These are phyloP conservation scores for Latheticus oryzae DNA, from an alignment of 2,888 invertebrate species.

Conservation along the genomic window DNA sequence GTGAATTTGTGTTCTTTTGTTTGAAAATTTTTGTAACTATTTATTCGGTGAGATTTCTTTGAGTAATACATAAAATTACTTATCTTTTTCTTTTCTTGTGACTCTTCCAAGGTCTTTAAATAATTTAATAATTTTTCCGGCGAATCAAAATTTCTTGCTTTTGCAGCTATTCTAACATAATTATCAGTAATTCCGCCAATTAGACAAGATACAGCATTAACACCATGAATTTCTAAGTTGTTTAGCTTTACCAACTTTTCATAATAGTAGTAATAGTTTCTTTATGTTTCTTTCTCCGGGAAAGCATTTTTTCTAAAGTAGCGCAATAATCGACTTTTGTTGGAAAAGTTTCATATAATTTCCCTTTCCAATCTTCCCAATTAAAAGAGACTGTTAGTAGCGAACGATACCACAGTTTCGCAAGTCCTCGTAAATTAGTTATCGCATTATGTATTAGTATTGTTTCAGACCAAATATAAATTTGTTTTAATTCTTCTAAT, in stretches of 20 bases:
- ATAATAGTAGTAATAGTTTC: conserved; percentile 43
- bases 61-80: too few relatives aligned
- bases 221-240: conserved; percentile 33
- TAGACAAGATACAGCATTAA: conserved; percentile 44
- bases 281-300: conserved; percentile 17
- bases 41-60: too few relatives aligned
- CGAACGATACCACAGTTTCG: too few relatives aligned
- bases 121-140: conserved; percentile 34
- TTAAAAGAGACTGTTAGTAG: too few relatives aligned
- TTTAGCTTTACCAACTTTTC: conserved; percentile 40
- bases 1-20: too few relatives aligned
- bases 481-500: too few relatives aligned
- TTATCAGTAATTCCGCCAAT: conserved; percentile 43
- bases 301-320: conserved; percentile 19
- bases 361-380: too few relatives aligned
- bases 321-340: conserved; percentile 26
- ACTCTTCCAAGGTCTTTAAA: conserved; percentile 3
- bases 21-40: too few relatives aligned
- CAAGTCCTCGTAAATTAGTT: too few relatives aligned
- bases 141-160: conserved; percentile 27
- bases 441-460: too few relatives aligned
- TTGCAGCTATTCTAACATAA: conserved; percentile 37
- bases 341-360: too few relatives aligned
- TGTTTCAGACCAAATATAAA: too few relatives aligned
- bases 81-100: background rate